Evolutionary conservation across 2,797 vertebrate genomes (phyloP), one percentile per base, ranked within the genome.

Genomic region (Acanthis flammea): DNA sequence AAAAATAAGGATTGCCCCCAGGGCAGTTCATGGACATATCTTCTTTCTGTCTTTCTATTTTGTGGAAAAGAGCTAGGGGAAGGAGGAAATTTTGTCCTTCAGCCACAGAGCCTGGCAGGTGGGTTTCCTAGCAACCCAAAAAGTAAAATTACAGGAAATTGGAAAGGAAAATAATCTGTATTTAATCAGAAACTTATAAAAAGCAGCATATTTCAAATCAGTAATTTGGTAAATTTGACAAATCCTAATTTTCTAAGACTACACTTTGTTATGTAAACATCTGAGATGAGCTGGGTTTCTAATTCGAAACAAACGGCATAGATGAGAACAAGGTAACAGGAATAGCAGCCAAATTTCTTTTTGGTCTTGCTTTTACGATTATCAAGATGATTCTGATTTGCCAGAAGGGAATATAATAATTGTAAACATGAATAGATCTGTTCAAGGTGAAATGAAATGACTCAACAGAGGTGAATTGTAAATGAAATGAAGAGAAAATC

Each of bases 111-210:
- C 33, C 62, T 75, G 42, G 73, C 76, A 86, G 66, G 74, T 84
- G 60, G 44, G 92, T 81, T 90, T 93, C 86, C 70, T 90, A 91
- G 91, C 76, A 95, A 95, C 62, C 18, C 66, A 72, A 77, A 82
- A 75, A 67, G 42, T 83, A 74, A 91, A 77, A 71, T 72, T 31
- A 65, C 35, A 54, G 61, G 62, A 74, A 88, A 86, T 0, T 47
- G 68, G n/a, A 67, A 25, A 61, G 35, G 61, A 58, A 58, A 93
- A 86, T 45, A 78, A 89, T 39, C 22, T 41, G 14, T 63, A 39
- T 57, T 89, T 91, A 76, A 74, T 75, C 44, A 63, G 60, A 75
- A 92, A 91, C 25, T 82, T 60, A 70, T 35, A 86, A 71, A 92
- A 90, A 86, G 8, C 14, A 72, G 48, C 28, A 12, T 54, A 58